Conservation (phyloP, 2,797 vertebrate genomes). For the Tolypeutes matacus region DNA sequence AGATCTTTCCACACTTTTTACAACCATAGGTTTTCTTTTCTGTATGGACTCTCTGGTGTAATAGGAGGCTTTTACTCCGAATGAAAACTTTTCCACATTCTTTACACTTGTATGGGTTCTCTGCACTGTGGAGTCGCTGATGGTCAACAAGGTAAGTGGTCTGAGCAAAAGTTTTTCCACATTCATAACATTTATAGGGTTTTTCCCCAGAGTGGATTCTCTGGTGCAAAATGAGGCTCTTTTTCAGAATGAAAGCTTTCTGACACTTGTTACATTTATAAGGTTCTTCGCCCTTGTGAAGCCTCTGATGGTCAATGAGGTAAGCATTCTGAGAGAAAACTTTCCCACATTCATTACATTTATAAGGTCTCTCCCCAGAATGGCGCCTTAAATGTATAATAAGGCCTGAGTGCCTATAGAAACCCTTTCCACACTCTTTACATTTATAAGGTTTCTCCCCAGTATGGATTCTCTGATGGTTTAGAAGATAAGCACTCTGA, state of each 20-base stretch:
- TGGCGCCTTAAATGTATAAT: conserved; percentile 81
- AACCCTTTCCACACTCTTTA: conserved; percentile 82
- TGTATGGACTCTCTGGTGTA: conserved; percentile 82
- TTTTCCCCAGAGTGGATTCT: conserved; percentile 86
- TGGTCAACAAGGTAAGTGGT: conserved; percentile 83
- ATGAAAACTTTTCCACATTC: conserved; percentile 85
- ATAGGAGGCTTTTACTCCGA: conserved; percentile 78
- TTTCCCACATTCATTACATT: conserved; percentile 81
- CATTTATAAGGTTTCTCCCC: conserved; percentile 83
- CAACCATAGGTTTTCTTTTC: conserved; percentile 82
- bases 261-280: conserved; percentile 83
- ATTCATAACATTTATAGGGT: conserved; percentile 83
- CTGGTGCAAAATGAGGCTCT: conserved; percentile 85
- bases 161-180: conserved; percentile 85
- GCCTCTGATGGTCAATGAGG: conserved; percentile 80
- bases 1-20: conserved; percentile 82
- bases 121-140: conserved; percentile 84
- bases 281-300: conserved; percentile 82
- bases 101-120: conserved; percentile 84
- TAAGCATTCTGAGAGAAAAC: conserved; percentile 83
- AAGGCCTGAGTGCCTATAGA: conserved; percentile 82
- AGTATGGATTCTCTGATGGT: conserved; percentile 76
- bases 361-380: conserved; percentile 78
- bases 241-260: conserved; percentile 85
- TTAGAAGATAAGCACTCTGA: conserved; percentile 76